Base-by-base conservation (phyloP, 2,888 invertebrate genomes). In the Halocaridina rubra region DNA sequence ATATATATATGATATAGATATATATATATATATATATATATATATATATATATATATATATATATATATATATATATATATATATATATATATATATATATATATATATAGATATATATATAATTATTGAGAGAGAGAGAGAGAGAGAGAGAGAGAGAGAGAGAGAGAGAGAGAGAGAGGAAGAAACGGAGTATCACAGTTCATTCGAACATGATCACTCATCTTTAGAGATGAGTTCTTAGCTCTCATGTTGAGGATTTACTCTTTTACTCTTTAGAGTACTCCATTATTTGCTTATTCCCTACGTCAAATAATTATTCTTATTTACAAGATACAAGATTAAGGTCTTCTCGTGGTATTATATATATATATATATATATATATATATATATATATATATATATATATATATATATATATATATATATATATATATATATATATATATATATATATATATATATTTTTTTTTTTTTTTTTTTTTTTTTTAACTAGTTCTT, bases 61-160 rank as follows among this genome's bases (percentile, higher is more conserved):
- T 71, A 79, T 71, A 69, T 71, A 79, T 71, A 79, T 71, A 79
- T 71, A 69, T 71, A 79, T 71, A 79, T 71, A 79, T 71, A 79
- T 71, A 79, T 71, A 79, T 71, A 79, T 71, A 79, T 71, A 79
- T 71, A 79, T 71, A 69, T 71, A 79, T 71, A 79, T 71, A 79
- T 71, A 79, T 53, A 79, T 29, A 80, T 53, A 80, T 53, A 71
- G 53, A 80, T 71, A 77, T 77, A 77, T 77, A 77, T 77, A 77
- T 77, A 80, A 30, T 71, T 71, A 80, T 71, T 71, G 53, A 69
- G 53, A 80, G 29, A 71, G 53, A 61, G 10, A 64, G 61, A 39
- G 22, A 46, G 19, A 39, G 7, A 46, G 3, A 29, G 46, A n/a
- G 22, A n/a, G 24, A 53, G 46, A 13, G 0, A 29, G 10, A 27